These are phyloP conservation scores for Agrilus biguttatus DNA, from an alignment of 2,888 invertebrate species.

Conservation along the genomic window DNA sequence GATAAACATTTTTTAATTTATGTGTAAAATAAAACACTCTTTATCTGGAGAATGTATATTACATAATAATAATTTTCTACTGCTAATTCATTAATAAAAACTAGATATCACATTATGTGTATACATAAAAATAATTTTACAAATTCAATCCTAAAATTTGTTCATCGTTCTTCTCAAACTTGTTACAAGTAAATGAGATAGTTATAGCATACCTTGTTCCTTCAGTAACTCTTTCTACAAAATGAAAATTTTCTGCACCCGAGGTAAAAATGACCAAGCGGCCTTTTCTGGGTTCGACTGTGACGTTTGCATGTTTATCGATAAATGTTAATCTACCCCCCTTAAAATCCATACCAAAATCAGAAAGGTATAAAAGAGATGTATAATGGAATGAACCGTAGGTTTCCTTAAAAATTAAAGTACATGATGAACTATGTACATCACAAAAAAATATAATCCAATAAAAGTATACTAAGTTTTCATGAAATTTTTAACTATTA, in stretches of 20 bases:
- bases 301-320: constrained; percentile 48
- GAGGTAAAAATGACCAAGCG: constrained; percentile 77
- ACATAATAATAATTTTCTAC: too few relatives aligned
- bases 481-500: too few relatives aligned
- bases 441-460: not conserved
- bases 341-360: constrained; percentile 60
- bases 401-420: constrained; percentile 48
- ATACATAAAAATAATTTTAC: too few relatives aligned
- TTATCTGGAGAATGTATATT: too few relatives aligned
- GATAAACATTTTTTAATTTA: too few relatives aligned
- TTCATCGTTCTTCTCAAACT: constrained; percentile 2
- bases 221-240: constrained; percentile 61
- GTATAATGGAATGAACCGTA: constrained; percentile 82
- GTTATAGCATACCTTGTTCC: constrained; percentile 73
- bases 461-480: too few relatives aligned
- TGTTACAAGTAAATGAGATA: constrained; percentile 66
- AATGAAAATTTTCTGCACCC: constrained; percentile 72
- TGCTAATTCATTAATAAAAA: too few relatives aligned
- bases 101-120: too few relatives aligned
- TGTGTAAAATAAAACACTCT: too few relatives aligned
- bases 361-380: constrained; percentile 63
- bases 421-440: not conserved
- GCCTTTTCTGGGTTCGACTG: constrained; percentile 63
- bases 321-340: constrained; percentile 74
- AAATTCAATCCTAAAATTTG: too few relatives aligned